Conservation (phyloP, 1,140 invertebrate species). For the Diachasmimorpha longicaudata region DNA sequence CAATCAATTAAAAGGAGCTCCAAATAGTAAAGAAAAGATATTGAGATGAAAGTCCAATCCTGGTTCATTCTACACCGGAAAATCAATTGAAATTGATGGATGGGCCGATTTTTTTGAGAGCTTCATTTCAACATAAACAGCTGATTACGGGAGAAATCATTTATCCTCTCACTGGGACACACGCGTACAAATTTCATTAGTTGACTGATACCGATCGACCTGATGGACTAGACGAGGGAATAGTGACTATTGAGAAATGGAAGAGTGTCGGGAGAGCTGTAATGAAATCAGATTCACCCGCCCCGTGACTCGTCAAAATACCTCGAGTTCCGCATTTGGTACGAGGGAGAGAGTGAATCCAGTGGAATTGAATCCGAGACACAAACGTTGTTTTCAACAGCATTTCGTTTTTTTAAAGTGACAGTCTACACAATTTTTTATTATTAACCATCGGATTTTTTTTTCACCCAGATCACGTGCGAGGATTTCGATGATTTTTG, state of each 20-base stretch:
- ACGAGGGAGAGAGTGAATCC: not conserved
- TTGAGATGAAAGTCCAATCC: too few species aligned
- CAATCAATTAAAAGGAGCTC: too few species aligned
- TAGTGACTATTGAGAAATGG: slow-evolving; percentile 30
- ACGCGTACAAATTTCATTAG: slow-evolving; percentile 27
- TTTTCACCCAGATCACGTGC: too few species aligned
- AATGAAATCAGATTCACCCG: not conserved
- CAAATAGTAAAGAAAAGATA: too few species aligned
- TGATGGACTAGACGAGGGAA: slow-evolving; percentile 5
- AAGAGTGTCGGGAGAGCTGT: not conserved
- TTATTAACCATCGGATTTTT: too few species aligned
- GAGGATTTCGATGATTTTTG: too few species aligned
- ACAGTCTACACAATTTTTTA: too few species aligned
- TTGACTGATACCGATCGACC: slow-evolving; percentile 14
- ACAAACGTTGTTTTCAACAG: not conserved
- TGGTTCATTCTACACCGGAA: not conserved
- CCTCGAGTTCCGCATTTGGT: slow-evolving; percentile 8
- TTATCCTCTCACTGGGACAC: not conserved
- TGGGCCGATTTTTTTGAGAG: not conserved
- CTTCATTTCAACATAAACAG: not conserved
- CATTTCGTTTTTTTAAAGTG: not conserved
- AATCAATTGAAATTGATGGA: not conserved
- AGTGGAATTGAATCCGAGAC: not conserved
- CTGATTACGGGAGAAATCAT: not conserved
- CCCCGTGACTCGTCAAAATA: not conserved